Conservation (phyloP, 2,888 invertebrate species). For the Chrysolina oricalcia region DNA sequence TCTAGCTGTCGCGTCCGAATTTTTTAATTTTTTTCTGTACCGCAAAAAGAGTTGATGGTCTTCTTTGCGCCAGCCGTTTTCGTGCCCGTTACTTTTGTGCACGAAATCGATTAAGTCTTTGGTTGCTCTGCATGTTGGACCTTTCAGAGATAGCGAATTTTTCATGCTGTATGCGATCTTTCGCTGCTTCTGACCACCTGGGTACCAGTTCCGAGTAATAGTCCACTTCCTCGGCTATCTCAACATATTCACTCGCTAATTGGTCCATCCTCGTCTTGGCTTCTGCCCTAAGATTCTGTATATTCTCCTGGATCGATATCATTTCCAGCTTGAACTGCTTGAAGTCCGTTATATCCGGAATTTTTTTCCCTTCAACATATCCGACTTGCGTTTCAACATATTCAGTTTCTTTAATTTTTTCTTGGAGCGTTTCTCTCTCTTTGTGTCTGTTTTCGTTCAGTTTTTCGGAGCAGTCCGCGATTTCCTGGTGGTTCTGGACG, state of each 20-base stretch:
- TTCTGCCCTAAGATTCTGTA: constrained; percentile 58
- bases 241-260: constrained; percentile 58
- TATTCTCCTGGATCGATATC: constrained; percentile 62
- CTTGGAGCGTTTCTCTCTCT: constrained; percentile 49
- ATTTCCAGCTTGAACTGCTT: constrained; percentile 64
- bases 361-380: constrained; percentile 53
- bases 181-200: constrained; percentile 62
- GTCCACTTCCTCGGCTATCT: constrained; percentile 61
- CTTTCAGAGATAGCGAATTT: neutral
- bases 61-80: constrained; percentile 76
- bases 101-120: constrained; percentile 75
- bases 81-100: constrained; percentile 71
- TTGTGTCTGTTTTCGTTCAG: constrained; percentile 48
- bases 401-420: constrained; percentile 49
- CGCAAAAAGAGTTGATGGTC: constrained; percentile 75
- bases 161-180: neutral
- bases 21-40: constrained; percentile 63
- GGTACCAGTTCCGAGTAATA: constrained; percentile 61
- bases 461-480: constrained; percentile 48
- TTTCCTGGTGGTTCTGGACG: constrained; percentile 43
- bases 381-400: constrained; percentile 53
- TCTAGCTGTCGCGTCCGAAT: constrained; percentile 57
- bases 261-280: constrained; percentile 55
- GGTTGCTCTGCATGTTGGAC: constrained; percentile 70
- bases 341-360: constrained; percentile 58